phyloP scores from a whole-genome alignment of 2,888 invertebrate genomes.

The Euproctis similis region DNA sequence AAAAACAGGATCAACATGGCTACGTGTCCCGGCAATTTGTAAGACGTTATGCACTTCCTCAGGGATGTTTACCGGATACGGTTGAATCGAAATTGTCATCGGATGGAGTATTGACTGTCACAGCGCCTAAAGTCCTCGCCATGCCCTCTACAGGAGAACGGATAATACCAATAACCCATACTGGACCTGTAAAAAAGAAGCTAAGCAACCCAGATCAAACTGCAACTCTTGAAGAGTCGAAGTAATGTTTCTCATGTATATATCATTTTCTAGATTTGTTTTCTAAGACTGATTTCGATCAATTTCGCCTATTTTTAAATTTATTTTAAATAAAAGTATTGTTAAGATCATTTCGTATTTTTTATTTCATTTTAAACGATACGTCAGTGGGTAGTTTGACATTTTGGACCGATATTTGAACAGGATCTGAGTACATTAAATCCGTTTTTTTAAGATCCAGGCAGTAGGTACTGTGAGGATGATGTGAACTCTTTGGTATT shows the following conservation, averaged over 20 bases:
- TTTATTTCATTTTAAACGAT: too few species aligned
- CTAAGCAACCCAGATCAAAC: slow-evolving; percentile 21
- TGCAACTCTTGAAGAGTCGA: background rate
- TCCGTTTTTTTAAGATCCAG: too few species aligned
- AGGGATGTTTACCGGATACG: slow-evolving; percentile 81
- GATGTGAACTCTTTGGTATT: too few species aligned
- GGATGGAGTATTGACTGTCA: slow-evolving; percentile 83
- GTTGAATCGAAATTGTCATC: slow-evolving; percentile 84
- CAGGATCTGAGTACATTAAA: too few species aligned
- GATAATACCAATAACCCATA: slow-evolving; percentile 77
- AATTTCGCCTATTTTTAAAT: slow-evolving; percentile 3
- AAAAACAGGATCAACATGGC: slow-evolving; percentile 83
- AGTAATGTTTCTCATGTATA: background rate
- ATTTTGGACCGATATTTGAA: too few species aligned
- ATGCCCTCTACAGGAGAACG: slow-evolving; percentile 67
- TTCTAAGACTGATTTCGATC: slow-evolving; percentile 48
- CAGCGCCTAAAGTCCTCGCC: slow-evolving; percentile 76
- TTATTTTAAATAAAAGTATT: slow-evolving; percentile 7
- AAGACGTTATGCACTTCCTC: slow-evolving; percentile 82
- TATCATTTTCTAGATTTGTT: slow-evolving; percentile 11
- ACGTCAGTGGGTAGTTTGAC: too few species aligned
- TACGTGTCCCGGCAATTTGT: slow-evolving; percentile 83
- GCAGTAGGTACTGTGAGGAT: too few species aligned
- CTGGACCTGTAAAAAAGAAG: slow-evolving; percentile 70
- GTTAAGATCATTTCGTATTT: too few species aligned